Conservation (phyloP, 2,797 vertebrate species). For the Scleropages formosus region DNA sequence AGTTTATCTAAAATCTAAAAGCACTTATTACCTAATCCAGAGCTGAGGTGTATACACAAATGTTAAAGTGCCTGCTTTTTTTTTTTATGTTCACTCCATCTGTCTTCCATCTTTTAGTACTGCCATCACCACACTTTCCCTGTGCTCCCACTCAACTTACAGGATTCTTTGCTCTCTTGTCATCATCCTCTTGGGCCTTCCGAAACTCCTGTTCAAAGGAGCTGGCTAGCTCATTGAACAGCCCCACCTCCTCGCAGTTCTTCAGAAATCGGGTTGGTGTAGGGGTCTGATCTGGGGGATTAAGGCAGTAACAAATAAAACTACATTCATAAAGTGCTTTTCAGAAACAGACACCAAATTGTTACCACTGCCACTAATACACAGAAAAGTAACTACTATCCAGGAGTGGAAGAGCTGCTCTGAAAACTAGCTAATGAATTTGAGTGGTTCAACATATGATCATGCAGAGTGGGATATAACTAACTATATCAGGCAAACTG, state of each 20-base stretch:
- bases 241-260: constrained; percentile 96
- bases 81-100: constrained; percentile 38
- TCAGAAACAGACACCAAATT: neutral
- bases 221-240: constrained; percentile 92
- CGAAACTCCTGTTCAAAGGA: constrained; percentile 96
- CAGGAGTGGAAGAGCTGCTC: no score
- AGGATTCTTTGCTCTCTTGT: constrained; percentile 74
- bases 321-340: no score
- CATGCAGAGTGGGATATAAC: no score
- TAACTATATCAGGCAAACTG: no score
- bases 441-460: no score
- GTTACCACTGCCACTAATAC: neutral
- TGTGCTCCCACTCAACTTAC: constrained; percentile 46
- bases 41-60: neutral
- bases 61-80: neutral
- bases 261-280: constrained; percentile 96
- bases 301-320: neutral
- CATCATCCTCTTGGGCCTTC: constrained; percentile 88
- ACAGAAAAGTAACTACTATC: neutral
- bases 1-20: no score
- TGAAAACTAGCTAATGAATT: no score
- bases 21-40: no score
- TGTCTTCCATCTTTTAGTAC: neutral
- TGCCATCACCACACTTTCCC: neutral
- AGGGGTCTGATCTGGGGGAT: constrained; percentile 85